A percentile compares a stretch with the other conserved stretches of the same genome.
phyloP scores from a whole-genome alignment of 2,888 invertebrate species.

The Brachylomia viminalis region DNA sequence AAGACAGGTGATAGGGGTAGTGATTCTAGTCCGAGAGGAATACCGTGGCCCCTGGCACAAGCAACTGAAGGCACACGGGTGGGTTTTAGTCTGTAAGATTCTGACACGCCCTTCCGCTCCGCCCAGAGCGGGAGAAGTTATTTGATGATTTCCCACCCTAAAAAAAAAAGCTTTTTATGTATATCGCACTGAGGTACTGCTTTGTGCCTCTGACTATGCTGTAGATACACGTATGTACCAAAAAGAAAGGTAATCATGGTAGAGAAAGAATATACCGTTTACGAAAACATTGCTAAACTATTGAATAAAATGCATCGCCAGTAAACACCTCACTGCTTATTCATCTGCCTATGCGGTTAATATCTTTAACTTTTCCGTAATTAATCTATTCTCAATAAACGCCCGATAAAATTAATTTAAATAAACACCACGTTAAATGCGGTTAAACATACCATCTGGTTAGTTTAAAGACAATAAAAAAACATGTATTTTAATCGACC shows the following conservation, averaged over 20 bases:
- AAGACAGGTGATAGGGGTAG: no score
- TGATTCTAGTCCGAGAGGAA: no score
- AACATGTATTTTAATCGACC: slow-evolving; percentile 79
- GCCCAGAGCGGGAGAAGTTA: no score
- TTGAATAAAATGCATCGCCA: neutral
- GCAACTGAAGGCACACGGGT: no score
- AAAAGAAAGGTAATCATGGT: neutral
- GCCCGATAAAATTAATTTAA: slow-evolving; percentile 71
- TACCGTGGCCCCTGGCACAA: no score
- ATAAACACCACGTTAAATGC: slow-evolving; percentile 74
- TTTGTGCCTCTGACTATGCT: neutral
- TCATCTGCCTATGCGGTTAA: neutral
- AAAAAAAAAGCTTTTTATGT: no score
- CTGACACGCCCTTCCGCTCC: no score
- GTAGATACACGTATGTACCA: neutral
- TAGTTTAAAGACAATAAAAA: slow-evolving; percentile 75
- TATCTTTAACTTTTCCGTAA: slow-evolving; percentile 16
- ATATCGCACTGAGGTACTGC: neutral
- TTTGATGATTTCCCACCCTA: no score
- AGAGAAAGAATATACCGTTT: neutral
- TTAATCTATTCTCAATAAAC: slow-evolving; percentile 26
- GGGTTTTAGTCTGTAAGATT: no score
- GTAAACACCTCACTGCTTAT: neutral
- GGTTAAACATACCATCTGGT: slow-evolving; percentile 68
- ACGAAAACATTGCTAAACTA: neutral